phyloP scores from a whole-genome alignment of 2,888 invertebrate species.

The Hymenopus coronatus region DNA sequence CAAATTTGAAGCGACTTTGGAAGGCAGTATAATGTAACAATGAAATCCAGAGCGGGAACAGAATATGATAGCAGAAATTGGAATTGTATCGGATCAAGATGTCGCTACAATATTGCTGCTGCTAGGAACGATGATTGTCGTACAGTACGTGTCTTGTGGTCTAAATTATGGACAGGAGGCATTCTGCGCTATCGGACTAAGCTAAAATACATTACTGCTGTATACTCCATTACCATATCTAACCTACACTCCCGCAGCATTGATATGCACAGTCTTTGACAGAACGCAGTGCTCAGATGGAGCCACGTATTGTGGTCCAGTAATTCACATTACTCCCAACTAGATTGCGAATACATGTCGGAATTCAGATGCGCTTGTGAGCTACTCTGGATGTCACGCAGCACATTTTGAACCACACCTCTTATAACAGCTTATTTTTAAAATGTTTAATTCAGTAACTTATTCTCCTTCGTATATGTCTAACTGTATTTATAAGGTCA shows the following conservation, averaged over 20 bases:
- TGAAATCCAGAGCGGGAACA: too few species aligned
- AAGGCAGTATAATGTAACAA: too few species aligned
- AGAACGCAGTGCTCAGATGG: not conserved
- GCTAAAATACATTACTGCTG: not conserved
- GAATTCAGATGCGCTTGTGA: not conserved
- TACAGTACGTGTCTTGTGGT: not conserved
- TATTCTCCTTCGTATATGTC: too few species aligned
- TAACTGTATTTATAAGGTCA: too few species aligned
- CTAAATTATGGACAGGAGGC: not conserved
- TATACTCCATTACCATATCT: not conserved
- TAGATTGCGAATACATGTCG: not conserved
- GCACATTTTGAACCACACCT: too few species aligned
- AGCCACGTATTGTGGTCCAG: not conserved
- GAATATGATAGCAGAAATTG: too few species aligned
- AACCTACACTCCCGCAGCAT: not conserved
- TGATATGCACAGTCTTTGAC: not conserved
- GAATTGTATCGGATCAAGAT: not conserved
- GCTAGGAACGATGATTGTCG: not conserved
- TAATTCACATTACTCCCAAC: not conserved
- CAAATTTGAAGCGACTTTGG: too few species aligned
- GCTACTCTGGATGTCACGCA: not conserved
- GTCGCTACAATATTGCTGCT: not conserved
- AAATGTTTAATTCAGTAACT: too few species aligned
- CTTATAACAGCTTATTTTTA: too few species aligned
- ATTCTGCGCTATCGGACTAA: not conserved